Percentiles rank a stretch among this genome's conserved stretches.
phyloP scores from a whole-genome alignment of 2,797 vertebrate species.

The Eulemur mongoz region DNA sequence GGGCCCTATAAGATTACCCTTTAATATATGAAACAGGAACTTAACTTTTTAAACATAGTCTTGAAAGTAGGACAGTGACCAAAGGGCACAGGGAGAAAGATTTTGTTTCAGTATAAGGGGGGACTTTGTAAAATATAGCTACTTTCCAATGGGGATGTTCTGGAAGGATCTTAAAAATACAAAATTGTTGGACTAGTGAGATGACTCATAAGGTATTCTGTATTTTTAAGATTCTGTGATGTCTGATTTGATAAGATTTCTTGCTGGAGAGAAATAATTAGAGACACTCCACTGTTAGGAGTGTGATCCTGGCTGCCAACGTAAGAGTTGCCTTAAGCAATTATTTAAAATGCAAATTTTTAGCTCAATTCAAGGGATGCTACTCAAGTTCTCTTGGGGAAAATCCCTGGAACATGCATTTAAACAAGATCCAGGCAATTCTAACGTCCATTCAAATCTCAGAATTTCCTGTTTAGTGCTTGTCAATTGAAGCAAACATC shows the following conservation, averaged over 20 bases:
- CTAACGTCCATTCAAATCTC: not conserved
- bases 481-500: not conserved
- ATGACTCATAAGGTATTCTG: not conserved
- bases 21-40: not conserved
- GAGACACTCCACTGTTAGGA: not conserved
- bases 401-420: not conserved
- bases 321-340: not conserved
- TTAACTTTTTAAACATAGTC: not conserved
- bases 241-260: not conserved
- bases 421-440: not conserved
- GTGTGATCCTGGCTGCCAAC: not conserved
- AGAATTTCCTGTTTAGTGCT: not conserved
- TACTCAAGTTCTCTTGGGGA: not conserved
- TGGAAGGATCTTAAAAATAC: not conserved
- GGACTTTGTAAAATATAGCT: not conserved
- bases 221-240: not conserved
- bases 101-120: not conserved
- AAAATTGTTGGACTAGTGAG: not conserved
- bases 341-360: conserved; percentile 24
- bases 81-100: not conserved
- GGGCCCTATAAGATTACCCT: not conserved
- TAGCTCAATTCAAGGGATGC: not conserved
- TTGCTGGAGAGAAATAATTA: not conserved
- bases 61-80: not conserved
- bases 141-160: not conserved